Evolutionary conservation across 2,888 invertebrate species (phyloP), one percentile per base, ranked within the genome.

Genomic region (Tenodera sinensis): DNA sequence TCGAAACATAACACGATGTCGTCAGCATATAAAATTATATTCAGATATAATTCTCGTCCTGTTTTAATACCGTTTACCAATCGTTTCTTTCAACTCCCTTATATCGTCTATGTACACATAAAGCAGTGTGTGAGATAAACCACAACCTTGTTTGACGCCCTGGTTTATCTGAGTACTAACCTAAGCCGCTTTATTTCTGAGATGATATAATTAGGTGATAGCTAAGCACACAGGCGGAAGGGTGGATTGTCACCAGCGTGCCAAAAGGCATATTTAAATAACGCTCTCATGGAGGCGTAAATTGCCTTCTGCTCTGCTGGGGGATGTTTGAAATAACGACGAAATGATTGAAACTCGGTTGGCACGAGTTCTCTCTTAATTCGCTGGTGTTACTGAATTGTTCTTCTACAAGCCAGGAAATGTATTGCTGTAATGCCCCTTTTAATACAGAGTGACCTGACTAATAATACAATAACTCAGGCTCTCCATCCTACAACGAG

Each of bases 381-480:
- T 71, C 54, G 20, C 54, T 71, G 54, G 25, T 71, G 54, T 71
- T 71, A 71, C 54, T 71, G 54, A 25, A 71, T 71, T 71, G 54
- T 71, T 71, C 54, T 71, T 20, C 25, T 71, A 25, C 54, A 71
- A 71, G 54, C 20, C 54, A 71, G 54, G 54, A 71, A 71, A 71
- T 71, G 54, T 71, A 71, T 71, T 25, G 54, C 54, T 71, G 54
- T 25, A 20, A 71, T 71, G 54, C 54, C 54, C 15, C 54, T 71
- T 71, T 71, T 42, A 15, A 14, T 71, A 20, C 54, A 71, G 25
- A 71, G 54, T 71, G 54, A 71, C 54, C 83, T 83, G 83, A 27
- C 83, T 83, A 30, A 27, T 27, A 83, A n/a, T 71, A 54, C 85
- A 84, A 88, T 88, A 88, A 88, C 84, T 88, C 88, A 88, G 71